These are phyloP conservation scores for Lycodopsis pacificus DNA, from an alignment of 2,797 vertebrate species.

Conservation along the genomic window DNA sequence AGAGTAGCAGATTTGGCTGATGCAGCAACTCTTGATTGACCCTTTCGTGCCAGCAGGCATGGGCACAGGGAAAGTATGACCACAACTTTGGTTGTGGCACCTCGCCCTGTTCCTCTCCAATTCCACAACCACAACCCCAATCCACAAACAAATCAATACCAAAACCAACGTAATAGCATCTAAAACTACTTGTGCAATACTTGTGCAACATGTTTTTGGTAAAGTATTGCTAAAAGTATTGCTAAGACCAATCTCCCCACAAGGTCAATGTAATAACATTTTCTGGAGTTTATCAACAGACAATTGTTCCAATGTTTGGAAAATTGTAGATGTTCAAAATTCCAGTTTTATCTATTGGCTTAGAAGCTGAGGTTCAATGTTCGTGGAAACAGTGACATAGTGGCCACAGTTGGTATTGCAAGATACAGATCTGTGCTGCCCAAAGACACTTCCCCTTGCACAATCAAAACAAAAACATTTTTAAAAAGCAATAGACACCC, in stretches of 20 bases:
- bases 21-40: slow-evolving; percentile 22
- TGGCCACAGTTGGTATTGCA: neutral
- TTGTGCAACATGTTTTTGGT: slow-evolving; percentile 24
- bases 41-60: slow-evolving; percentile 29
- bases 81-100: slow-evolving; percentile 45
- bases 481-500: neutral
- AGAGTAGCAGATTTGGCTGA: slow-evolving; percentile 40
- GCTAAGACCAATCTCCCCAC: neutral
- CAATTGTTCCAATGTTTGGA: neutral
- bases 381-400: neutral
- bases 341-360: neutral
- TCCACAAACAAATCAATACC: slow-evolving; percentile 49
- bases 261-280: slow-evolving; percentile 14
- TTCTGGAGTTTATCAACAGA: slow-evolving; percentile 2
- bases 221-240: slow-evolving; percentile 41
- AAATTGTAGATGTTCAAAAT: neutral
- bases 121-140: slow-evolving; percentile 41
- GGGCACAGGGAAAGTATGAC: slow-evolving; percentile 40
- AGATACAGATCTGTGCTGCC: neutral
- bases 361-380: neutral
- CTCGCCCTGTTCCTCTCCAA: slow-evolving; percentile 21
- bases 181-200: slow-evolving; percentile 44
- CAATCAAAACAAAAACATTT: neutral
- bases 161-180: slow-evolving; percentile 26
- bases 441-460: neutral